These are phyloP conservation scores for Mastigias papua DNA, from an alignment of 30 jellyfish, hydroid and myxozoan genomes.

Conservation along the genomic window DNA sequence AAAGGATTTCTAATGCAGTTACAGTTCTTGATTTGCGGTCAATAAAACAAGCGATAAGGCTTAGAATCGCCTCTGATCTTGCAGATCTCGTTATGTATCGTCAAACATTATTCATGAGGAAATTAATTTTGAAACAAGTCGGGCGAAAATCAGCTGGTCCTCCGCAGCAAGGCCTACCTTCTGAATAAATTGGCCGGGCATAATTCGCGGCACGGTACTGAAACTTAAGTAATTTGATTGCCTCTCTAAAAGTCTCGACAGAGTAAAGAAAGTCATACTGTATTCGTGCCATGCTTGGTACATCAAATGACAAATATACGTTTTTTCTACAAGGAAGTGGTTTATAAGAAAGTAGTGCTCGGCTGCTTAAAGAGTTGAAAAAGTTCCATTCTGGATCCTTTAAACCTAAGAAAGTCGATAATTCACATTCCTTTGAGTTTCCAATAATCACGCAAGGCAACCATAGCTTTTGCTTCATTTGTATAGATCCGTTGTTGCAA, in stretches of 20 bases:
- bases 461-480: too few species aligned
- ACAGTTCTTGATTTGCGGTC: constrained; percentile 43
- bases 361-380: too few species aligned
- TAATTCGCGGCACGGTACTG: background rate
- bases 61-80: constrained; percentile 8
- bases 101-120: constrained; percentile 1
- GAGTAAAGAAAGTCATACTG: background rate
- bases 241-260: background rate
- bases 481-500: too few species aligned
- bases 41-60: constrained; percentile 30
- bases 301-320: background rate
- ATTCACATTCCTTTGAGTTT: too few species aligned
- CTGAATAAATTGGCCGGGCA: background rate
- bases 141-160: background rate
- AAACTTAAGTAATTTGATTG: background rate
- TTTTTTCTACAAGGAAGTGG: background rate
- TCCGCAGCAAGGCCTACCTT: background rate
- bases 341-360: too few species aligned
- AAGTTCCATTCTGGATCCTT: too few species aligned
- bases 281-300: background rate
- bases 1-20: constrained; percentile 25
- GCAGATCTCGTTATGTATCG: constrained; percentile 7
- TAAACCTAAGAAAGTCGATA: too few species aligned
- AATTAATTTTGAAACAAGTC: constrained; percentile 6
- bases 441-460: too few species aligned